Percentiles rank a stretch among this genome's conserved stretches.
Conservation (phyloP, 1,140 invertebrate species). For the Muscidifurax raptorellus region DNA sequence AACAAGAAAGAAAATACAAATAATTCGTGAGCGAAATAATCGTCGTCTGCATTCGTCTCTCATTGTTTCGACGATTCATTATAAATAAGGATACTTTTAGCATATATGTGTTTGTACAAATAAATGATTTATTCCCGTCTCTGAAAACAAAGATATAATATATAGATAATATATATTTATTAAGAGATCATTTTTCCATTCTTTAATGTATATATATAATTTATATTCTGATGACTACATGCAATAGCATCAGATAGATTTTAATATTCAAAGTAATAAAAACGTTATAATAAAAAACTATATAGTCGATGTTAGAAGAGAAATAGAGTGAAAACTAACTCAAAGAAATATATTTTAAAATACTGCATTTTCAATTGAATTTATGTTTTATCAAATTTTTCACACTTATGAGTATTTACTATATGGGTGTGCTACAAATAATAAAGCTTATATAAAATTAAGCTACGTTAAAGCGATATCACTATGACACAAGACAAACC, state of each 20-base stretch:
- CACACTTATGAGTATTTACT: conserved; percentile 3
- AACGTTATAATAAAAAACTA: conserved; percentile 32
- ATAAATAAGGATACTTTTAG: conserved; percentile 2
- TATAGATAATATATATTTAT: conserved; percentile 27
- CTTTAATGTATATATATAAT: conserved; percentile 49
- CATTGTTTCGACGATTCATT: conserved; percentile 31
- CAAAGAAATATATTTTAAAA: conserved; percentile 36
- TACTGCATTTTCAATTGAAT: conserved; percentile 32
- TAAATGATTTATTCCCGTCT: conserved; percentile 27
- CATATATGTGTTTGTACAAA: conserved; percentile 48
- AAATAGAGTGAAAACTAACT: conserved; percentile 4
- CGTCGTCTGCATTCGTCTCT: conserved; percentile 41
- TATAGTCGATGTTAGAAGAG: conserved; percentile 46
- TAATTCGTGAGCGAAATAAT: conserved; percentile 39
- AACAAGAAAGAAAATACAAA: conserved; percentile 37
- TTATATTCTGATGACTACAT: conserved; percentile 33
- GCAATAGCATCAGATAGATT: conserved; percentile 15
- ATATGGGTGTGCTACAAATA: background rate
- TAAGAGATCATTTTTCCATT: conserved; percentile 30
- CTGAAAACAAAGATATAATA: conserved; percentile 12
- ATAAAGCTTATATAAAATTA: background rate
- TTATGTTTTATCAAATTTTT: conserved; percentile 22
- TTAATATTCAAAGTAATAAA: conserved; percentile 31
- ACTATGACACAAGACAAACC: background rate
- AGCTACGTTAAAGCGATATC: background rate